Evolutionary conservation across 2,888 invertebrate species (phyloP), one percentile per base, ranked within the genome.

Genomic region (Meiosimyza decipiens): DNA sequence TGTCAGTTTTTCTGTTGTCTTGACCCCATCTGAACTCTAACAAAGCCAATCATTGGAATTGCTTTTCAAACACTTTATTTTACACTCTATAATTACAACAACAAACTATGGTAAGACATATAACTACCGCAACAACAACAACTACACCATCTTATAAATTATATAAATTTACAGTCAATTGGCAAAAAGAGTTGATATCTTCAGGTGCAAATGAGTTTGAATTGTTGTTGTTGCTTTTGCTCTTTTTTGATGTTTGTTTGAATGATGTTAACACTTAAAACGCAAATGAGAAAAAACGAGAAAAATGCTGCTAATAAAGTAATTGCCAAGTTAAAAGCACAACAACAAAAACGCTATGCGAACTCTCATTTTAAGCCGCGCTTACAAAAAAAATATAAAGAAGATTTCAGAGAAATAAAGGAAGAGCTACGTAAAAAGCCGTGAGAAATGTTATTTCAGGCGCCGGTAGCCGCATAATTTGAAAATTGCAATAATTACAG

Each of bases 191-290:
- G 69, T 60, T 12, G 11, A 49, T n/a, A 59, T 49, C 33, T 55
- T 57, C 51, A 60, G 57, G 69, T 69, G 69, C 51, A 69, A 69
- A 59, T 59, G 50, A 33, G 50, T 15, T 64, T 51, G 51, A 55
- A 22, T 55, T 55, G 55, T 55, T 55, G 55, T n/a, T n/a, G 16
- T 18, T 22, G 9, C 22, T n/a, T 12, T 16, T 55, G 55, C 54
- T 28, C 28, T 28, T 28, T 22, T 22, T 22, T 40, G 40, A 40
- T 3, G 40, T 40, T 40, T 40, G 40, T 40, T 40, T 40, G 40
- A 40, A 40, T 7, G 40, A 40, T 40, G 40, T 40, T 40, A 40
- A 40, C 55, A 55, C 55, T 22, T 16, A 22, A 18, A 55, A 22
- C 28, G 22, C 4, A 55, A 40, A 40, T 9, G 40, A 40, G 28